Base-by-base conservation (phyloP, 2,888 invertebrate species). In the Drosophila fungiperda region DNA sequence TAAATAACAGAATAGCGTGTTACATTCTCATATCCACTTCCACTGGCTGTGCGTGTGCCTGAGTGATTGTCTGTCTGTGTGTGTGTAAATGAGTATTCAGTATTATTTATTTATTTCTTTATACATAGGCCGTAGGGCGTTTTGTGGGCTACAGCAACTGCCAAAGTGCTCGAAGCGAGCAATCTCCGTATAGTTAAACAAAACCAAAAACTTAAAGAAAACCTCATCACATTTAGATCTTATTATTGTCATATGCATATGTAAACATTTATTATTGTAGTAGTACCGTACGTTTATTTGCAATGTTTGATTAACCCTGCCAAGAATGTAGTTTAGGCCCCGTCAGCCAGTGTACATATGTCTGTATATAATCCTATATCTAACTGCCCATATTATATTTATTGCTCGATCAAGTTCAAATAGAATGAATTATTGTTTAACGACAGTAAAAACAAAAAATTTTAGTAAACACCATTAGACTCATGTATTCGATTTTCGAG, bases 1-100 rank as follows among this genome's bases (percentile, higher is more conserved):
- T 72, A 82, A 82, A 83, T 85, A 87, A 71, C 86, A 60, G 29
- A 62, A 89, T 85, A 86, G 88, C 90, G 88, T 85, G 90, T 72
- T 80, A 68, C 78, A 83, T 72, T 80, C 68, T 88, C 88, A 85
- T 85, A 89, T 85, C 78, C 69, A 72, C 61, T 65, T 81, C 61
- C 69, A 67, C 78, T 86, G 75, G 81, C 77, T 85, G 80, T 80
- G 77, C 76, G 85, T 82, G 89, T 73, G 82, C 63, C 70, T 73
- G 70, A 58, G 53, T 83, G 66, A 73, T 58, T 38, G 60, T 49
- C 29, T 40, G 36, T 38, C 23, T 48, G 33, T 48, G 42, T 62
- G 35, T 26, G 50, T 55, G 60, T 57, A 68, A 53, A 52, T 68
- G 76, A 62, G 48, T 75, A 66, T 69, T 53, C 85, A 84, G 83